Conservation (phyloP, 2,888 invertebrate genomes). For the Leptodirus hochenwartii region DNA sequence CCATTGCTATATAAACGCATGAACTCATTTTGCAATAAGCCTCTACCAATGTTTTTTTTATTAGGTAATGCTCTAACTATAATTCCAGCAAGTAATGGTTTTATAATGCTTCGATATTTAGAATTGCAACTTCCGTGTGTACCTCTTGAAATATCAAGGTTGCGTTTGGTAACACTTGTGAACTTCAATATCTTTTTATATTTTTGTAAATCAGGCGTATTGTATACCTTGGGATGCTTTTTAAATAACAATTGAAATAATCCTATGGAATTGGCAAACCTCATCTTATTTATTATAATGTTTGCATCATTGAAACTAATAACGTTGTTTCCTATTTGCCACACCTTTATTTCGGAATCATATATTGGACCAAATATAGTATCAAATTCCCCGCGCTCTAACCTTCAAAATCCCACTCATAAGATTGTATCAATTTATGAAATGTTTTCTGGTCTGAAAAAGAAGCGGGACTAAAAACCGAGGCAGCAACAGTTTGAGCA, state of each 20-base stretch:
- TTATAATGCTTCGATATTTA: too few species aligned
- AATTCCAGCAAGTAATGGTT: too few species aligned
- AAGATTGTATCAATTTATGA: neutral
- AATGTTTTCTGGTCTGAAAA: neutral
- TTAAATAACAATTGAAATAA: slow-evolving; percentile 12
- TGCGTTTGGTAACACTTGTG: too few species aligned
- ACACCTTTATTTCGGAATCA: slow-evolving; percentile 8
- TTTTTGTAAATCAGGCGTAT: slow-evolving; percentile 5
- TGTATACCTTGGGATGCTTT: slow-evolving; percentile 7
- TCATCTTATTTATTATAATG: slow-evolving; percentile 6
- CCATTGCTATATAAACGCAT: too few species aligned
- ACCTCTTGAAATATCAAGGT: too few species aligned
- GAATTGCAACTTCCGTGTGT: too few species aligned
- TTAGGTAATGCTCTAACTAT: too few species aligned
- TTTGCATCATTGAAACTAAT: slow-evolving; percentile 5
- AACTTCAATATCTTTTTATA: slow-evolving; percentile 7
- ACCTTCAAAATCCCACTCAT: too few species aligned
- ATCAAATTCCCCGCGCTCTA: slow-evolving; percentile 10
- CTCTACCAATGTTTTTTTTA: too few species aligned
- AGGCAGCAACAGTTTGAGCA: too few species aligned
- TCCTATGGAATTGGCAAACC: slow-evolving; percentile 8
- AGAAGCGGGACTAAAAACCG: too few species aligned
- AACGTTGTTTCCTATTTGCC: slow-evolving; percentile 8
- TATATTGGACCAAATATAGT: slow-evolving; percentile 10
- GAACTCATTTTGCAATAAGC: too few species aligned